These are phyloP conservation scores for Leistus spinibarbis DNA, from an alignment of 2,888 invertebrate genomes.

Conservation along the genomic window DNA sequence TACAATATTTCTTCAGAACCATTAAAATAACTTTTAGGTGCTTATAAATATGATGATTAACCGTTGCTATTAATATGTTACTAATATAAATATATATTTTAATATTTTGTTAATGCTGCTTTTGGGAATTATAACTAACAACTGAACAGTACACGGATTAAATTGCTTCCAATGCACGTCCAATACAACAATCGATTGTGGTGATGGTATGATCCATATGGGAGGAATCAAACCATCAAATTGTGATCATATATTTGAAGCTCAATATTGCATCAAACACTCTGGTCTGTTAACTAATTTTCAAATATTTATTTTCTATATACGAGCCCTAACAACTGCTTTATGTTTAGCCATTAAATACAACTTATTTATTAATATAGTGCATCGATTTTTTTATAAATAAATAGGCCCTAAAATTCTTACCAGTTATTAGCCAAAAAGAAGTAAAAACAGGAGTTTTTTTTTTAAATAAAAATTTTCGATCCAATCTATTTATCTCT, in stretches of 20 bases:
- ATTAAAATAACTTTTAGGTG: background rate
- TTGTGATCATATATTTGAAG: constrained; percentile 78
- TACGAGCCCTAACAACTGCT: too few relatives aligned
- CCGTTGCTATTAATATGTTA: background rate
- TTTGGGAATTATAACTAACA: constrained; percentile 24
- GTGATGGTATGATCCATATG: constrained; percentile 68
- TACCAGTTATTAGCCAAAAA: too few relatives aligned
- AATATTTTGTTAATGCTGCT: constrained; percentile 42
- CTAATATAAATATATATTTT: background rate
- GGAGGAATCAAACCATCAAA: constrained; percentile 64
- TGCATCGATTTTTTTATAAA: too few relatives aligned
- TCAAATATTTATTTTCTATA: background rate
- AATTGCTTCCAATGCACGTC: constrained; percentile 83
- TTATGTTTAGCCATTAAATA: too few relatives aligned
- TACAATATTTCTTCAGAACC: background rate
- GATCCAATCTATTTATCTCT: too few relatives aligned
- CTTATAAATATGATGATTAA: background rate
- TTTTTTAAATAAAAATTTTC: too few relatives aligned
- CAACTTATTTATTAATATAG: too few relatives aligned
- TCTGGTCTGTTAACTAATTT: constrained; percentile 59
- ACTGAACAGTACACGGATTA: constrained; percentile 59
- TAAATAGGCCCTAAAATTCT: too few relatives aligned
- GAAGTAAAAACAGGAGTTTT: too few relatives aligned
- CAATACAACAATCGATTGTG: constrained; percentile 69
- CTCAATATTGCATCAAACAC: constrained; percentile 84